phyloP scores from a whole-genome alignment of 2,113 vertebrate species.

The Nesogale talazaci region DNA sequence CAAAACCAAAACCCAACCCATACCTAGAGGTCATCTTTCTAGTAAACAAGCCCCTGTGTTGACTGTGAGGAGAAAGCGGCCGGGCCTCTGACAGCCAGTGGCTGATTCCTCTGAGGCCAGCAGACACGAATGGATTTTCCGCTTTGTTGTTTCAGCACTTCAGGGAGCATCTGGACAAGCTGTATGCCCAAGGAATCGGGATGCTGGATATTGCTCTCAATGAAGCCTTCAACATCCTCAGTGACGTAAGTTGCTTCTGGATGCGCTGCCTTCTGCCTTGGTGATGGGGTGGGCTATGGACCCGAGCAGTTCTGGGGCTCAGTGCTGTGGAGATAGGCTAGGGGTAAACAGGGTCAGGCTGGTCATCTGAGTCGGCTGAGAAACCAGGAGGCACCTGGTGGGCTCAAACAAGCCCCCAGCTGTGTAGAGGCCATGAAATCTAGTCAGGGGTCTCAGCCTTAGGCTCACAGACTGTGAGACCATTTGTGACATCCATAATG shows the following conservation, averaged over 20 bases:
- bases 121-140: constrained; percentile 11
- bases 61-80: background rate
- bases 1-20: background rate
- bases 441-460: accelerated
- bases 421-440: no score
- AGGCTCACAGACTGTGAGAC: background rate
- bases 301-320: background rate
- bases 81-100: no score
- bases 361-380: background rate
- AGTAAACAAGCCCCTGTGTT: background rate
- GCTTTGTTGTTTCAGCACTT: constrained; percentile 91
- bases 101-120: background rate
- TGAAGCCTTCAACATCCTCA: constrained; percentile 96
- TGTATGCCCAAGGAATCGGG: constrained; percentile 96
- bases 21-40: background rate
- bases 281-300: no score
- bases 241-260: constrained; percentile 89
- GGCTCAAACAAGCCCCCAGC: background rate
- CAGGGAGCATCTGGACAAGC: constrained; percentile 95
- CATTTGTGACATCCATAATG: background rate
- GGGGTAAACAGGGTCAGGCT: background rate
- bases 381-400: background rate
- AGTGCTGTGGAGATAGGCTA: background rate
- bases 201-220: constrained; percentile 97
- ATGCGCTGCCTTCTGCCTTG: constrained; percentile 2